Evolutionary conservation across 1,140 invertebrate genomes (phyloP).

Genomic region (Drosophila asahinai): DNA sequence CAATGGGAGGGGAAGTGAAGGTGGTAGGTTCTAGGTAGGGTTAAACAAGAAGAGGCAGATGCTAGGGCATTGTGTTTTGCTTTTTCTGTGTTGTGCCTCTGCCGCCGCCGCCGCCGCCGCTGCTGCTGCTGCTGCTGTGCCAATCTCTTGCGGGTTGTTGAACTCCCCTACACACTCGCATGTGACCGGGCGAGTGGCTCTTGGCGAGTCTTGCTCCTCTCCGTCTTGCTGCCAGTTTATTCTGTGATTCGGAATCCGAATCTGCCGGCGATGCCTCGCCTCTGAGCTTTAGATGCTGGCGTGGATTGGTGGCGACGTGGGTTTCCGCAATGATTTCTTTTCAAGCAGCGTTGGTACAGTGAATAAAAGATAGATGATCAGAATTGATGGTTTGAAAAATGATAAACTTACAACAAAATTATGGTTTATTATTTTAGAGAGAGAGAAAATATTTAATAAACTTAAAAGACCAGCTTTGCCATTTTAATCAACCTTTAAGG

Average conservation of each 20-base stretch:
- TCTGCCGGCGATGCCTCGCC: conserved; percentile 34
- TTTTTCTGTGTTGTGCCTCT: conserved; percentile 34
- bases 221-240: conserved; percentile 18
- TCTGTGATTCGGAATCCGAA: conserved; percentile 48
- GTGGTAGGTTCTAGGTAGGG: conserved; percentile 12
- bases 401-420: neutral
- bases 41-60: neutral
- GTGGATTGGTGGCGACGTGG: conserved; percentile 32
- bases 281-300: conserved; percentile 26
- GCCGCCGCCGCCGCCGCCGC: conserved; percentile 2
- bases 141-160: conserved; percentile 71
- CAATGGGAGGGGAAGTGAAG: neutral
- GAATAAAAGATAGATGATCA: neutral
- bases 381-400: neutral
- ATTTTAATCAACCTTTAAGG: no score
- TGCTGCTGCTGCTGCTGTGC: conserved; percentile 41
- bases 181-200: conserved; percentile 77
- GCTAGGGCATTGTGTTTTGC: conserved; percentile 42
- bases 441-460: no score
- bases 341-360: conserved; percentile 13
- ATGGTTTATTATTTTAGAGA: no score
- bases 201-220: conserved; percentile 39
- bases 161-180: conserved; percentile 48
- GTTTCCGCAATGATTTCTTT: conserved; percentile 61
- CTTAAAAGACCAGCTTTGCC: no score